These are phyloP conservation scores for Drosophila silvestris DNA, from an alignment of 2,888 invertebrate species.

Conservation along the genomic window DNA sequence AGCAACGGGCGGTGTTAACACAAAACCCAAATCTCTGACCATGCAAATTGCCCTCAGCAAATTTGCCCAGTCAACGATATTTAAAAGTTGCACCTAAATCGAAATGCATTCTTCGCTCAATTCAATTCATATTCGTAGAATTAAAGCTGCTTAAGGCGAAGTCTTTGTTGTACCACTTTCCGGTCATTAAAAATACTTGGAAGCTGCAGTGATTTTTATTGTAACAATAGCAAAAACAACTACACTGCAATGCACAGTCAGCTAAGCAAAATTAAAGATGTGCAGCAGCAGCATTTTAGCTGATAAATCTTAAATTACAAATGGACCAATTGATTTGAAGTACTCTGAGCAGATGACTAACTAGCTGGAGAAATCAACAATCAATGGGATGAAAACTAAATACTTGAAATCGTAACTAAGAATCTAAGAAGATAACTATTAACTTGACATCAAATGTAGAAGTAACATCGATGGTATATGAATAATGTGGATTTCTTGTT, in stretches of 20 bases:
- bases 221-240: neutral
- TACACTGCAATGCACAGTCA: neutral
- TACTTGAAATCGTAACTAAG: too few species aligned
- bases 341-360: neutral
- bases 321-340: neutral
- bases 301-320: neutral
- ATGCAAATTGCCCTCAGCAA: conserved; percentile 28
- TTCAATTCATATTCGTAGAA: conserved; percentile 32
- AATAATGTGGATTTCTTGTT: neutral
- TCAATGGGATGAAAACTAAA: neutral
- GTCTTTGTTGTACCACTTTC: neutral
- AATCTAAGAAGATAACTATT: too few species aligned
- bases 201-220: conserved; percentile 13
- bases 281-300: neutral
- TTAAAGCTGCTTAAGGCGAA: conserved; percentile 5
- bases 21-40: neutral
- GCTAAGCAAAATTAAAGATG: neutral
- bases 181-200: conserved; percentile 18
- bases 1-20: neutral
- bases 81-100: conserved; percentile 20
- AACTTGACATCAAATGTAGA: neutral
- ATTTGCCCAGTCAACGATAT: conserved; percentile 29
- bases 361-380: neutral
- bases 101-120: conserved; percentile 58
- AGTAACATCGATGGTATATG: neutral